Percentiles rank a stretch among this genome's conserved stretches.
These are phyloP conservation scores for Phania funesta DNA, from an alignment of 2,888 invertebrate genomes.

Conservation along the genomic window DNA sequence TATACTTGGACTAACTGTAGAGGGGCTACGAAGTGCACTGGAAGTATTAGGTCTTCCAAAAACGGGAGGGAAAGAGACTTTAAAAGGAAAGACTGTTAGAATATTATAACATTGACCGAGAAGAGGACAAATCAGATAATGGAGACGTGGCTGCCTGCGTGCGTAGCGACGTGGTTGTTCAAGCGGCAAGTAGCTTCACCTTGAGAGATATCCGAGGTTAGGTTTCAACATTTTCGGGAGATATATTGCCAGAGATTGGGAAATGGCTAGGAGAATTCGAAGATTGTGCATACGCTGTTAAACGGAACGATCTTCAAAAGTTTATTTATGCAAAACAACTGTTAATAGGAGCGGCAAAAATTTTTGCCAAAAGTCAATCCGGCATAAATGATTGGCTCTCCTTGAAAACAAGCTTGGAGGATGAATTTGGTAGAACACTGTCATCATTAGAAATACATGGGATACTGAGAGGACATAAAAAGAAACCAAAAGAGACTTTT, in stretches of 20 bases:
- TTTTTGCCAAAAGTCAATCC: background rate
- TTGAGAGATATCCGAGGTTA: background rate
- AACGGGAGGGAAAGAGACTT: too few relatives aligned
- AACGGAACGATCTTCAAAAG: slow-evolving; percentile 44
- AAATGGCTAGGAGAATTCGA: background rate
- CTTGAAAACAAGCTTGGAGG: background rate
- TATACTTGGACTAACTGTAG: too few relatives aligned
- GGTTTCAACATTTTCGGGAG: background rate
- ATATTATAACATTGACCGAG: too few relatives aligned
- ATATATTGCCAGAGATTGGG: background rate
- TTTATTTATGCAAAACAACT: slow-evolving; percentile 59
- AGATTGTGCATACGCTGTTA: background rate
- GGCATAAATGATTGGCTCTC: background rate
- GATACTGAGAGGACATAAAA: slow-evolving; percentile 29
- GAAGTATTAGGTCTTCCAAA: too few relatives aligned
- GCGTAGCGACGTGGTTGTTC: too few relatives aligned
- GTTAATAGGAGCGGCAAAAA: slow-evolving; percentile 46
- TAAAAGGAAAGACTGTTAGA: too few relatives aligned
- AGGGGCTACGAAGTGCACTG: too few relatives aligned
- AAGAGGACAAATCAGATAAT: too few relatives aligned
- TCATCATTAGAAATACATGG: slow-evolving; percentile 45
- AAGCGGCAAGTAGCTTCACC: too few relatives aligned
- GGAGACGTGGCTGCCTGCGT: too few relatives aligned
- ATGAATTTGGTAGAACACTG: background rate
- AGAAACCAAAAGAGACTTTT: background rate